phyloP scores from a whole-genome alignment of 1,140 invertebrate genomes.

The Heliothis subflexa region DNA sequence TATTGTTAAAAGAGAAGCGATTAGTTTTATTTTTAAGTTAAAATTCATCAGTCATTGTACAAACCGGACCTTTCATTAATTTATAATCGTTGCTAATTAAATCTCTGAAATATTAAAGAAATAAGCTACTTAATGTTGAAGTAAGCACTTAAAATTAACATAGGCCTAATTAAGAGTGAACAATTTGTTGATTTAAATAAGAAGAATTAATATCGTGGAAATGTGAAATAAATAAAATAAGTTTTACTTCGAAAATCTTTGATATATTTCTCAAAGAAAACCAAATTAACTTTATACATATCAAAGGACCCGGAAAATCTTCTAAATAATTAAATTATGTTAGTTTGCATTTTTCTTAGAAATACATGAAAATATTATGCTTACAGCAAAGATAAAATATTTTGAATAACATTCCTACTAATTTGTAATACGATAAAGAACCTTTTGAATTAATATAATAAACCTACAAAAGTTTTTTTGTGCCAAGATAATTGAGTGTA shows the following conservation, averaged over 20 bases:
- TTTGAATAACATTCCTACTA: neutral
- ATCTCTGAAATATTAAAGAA: too few relatives aligned
- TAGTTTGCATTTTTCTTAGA: neutral
- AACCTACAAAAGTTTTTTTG: too few relatives aligned
- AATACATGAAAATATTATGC: conserved; percentile 2
- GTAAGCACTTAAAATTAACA: too few relatives aligned
- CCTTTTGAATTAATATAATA: neutral
- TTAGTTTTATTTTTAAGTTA: too few relatives aligned
- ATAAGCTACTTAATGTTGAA: too few relatives aligned
- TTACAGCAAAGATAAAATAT: neutral
- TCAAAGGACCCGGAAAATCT: neutral
- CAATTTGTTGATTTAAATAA: too few relatives aligned
- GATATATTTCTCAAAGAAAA: conserved; percentile 7
- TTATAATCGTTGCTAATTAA: too few relatives aligned
- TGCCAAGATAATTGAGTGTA: too few relatives aligned
- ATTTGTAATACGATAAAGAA: conserved; percentile 1
- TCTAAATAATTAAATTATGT: conserved; percentile 22
- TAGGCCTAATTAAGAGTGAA: too few relatives aligned
- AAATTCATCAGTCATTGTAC: too few relatives aligned
- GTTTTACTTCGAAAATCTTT: neutral
- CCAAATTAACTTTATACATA: conserved; percentile 4
- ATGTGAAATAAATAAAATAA: neutral
- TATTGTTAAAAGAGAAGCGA: neutral
- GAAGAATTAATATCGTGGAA: too few relatives aligned
- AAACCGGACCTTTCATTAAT: too few relatives aligned